A percentile compares a stretch with the other conserved stretches of the same genome.
Evolutionary conservation across 2,888 invertebrate genomes (phyloP).

Genomic region (Meiosimyza platycephala): DNA sequence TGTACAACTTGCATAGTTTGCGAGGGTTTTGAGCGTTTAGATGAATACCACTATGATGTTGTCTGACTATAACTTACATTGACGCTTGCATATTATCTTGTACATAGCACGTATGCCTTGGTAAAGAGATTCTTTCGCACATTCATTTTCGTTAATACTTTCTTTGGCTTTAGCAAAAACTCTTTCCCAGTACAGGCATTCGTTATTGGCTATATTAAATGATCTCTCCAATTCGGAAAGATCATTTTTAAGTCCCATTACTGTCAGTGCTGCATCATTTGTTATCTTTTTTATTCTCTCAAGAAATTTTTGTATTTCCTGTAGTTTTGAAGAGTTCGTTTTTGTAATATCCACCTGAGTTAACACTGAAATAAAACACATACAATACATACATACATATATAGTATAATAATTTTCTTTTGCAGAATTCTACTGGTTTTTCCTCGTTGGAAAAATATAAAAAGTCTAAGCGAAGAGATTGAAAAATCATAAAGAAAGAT

Average conservation of each 20-base stretch:
- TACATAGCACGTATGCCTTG: slow-evolving; percentile 62
- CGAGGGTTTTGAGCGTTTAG: too few species aligned
- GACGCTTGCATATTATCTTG: slow-evolving; percentile 57
- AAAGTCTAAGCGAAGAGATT: too few species aligned
- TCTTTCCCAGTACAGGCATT: slow-evolving; percentile 63
- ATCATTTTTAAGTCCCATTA: slow-evolving; percentile 64
- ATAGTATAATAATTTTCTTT: too few species aligned
- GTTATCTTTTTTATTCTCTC: slow-evolving; percentile 61
- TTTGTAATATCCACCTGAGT: slow-evolving; percentile 63
- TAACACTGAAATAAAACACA: slow-evolving; percentile 54
- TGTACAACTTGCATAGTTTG: too few species aligned
- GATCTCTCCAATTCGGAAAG: slow-evolving; percentile 61
- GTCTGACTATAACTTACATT: slow-evolving; percentile 46
- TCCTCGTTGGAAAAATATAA: too few species aligned
- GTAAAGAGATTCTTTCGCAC: slow-evolving; percentile 57
- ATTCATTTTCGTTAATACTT: slow-evolving; percentile 52
- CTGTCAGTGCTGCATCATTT: slow-evolving; percentile 61
- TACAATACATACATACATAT: too few species aligned
- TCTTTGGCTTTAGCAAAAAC: slow-evolving; percentile 59
- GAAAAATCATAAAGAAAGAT: too few species aligned
- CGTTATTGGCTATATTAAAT: slow-evolving; percentile 56
- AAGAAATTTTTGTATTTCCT: slow-evolving; percentile 63
- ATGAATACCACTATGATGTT: too few species aligned
- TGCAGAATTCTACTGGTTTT: too few species aligned
- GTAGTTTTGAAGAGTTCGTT: slow-evolving; percentile 55